Conservation (phyloP, 1,140 invertebrate genomes). For the Papilio dardanus region DNA sequence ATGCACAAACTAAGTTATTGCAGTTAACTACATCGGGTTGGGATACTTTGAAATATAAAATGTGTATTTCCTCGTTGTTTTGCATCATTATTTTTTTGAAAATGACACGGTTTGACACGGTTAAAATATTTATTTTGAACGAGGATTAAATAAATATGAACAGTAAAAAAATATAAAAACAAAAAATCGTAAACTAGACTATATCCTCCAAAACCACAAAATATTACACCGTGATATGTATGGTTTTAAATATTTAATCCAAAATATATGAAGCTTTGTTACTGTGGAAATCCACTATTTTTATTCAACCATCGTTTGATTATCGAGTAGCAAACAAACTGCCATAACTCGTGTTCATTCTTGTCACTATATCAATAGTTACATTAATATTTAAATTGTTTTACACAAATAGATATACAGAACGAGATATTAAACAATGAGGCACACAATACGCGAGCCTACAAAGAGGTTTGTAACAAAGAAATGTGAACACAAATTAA, state of each 20-base stretch:
- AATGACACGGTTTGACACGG: no score
- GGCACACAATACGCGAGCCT: not conserved
- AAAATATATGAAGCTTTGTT: not conserved
- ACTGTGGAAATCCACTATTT: not conserved
- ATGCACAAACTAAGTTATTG: not conserved
- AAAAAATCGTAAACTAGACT: not conserved
- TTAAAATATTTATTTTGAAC: no score
- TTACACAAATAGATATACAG: not conserved
- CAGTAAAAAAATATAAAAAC: not conserved
- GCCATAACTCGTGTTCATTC: no score
- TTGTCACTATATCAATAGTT: no score
- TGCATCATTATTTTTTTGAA: no score
- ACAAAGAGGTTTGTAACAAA: not conserved
- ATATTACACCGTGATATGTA: not conserved
- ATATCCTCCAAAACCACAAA: not conserved
- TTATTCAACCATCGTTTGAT: not conserved
- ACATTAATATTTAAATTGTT: no score
- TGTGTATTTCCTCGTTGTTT: no score
- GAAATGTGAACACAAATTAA: constrained; percentile 15
- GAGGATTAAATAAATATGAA: not conserved
- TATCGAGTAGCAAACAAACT: no score
- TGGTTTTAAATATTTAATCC: not conserved
- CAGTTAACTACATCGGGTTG: not conserved
- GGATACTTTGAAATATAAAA: no score
- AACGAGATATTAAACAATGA: not conserved